Evolutionary conservation across 1,140 invertebrate genomes (phyloP), one percentile per base, ranked within the genome.

Genomic region (Tribolium madens): DNA sequence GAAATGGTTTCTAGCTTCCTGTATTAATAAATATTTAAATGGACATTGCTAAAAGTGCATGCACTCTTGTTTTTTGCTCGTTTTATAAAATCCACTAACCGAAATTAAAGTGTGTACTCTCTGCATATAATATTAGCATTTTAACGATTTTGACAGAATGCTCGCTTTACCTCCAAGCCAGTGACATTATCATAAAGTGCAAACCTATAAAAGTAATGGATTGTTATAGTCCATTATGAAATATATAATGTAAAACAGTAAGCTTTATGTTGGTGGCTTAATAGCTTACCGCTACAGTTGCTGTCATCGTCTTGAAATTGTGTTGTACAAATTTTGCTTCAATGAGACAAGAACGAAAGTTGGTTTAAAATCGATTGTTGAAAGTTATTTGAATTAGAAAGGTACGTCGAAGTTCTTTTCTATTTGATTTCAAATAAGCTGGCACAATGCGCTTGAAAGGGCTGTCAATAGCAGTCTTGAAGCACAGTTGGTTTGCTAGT

Each of bases 391-490:
- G 57, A 64, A 64, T 64, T 64, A 64, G 3, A 33, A 64, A 64
- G 57, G 57, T 64, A 64, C 21, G 57, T 64, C 17, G 10, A 60
- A 64, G 57, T 64, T 33, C 57, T 64, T 31, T 64, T 64, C 57
- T 64, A 26, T 64, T 64, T 64, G 57, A 64, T 64, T 64, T 64
- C 57, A 64, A 64, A 64, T 64, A 64, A 64, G 57, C 57, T 64
- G 26, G 57, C 57, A 64, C 57, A 64, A 64, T 64, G 57, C 57
- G 57, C 57, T 64, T 33, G 57, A 64, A 64, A 64, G 57, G 57
- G 57, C 57, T 64, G 57, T 64, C 57, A 64, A 64, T 64, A 64
- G 57, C 57, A 64, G 57, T 64, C 57, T 64, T 33, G 57, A 26
- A 12, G 17, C 18, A 21, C 15, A 57, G 52, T 57, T 18, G 52